Conservation (phyloP, 2,797 vertebrate genomes). For the Rhodeus uyekii region DNA sequence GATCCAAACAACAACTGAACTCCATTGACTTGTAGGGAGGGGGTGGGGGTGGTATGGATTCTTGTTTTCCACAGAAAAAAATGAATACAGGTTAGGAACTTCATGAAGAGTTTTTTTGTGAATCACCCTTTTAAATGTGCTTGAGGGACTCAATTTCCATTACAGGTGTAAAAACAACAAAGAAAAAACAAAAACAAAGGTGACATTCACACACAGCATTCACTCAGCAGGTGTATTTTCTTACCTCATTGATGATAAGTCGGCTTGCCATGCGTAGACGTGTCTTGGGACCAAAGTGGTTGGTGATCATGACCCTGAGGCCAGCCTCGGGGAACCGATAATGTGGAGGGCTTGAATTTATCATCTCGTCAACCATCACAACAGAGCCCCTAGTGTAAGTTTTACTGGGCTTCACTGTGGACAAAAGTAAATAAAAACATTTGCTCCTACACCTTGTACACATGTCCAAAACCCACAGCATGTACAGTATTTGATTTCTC, state of each 20-base stretch:
- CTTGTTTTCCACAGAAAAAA: not conserved
- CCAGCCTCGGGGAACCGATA: slow-evolving; percentile 94
- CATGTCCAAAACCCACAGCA: not conserved
- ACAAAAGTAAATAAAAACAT: slow-evolving; percentile 44
- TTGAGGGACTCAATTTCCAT: not conserved
- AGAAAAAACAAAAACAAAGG: too few relatives aligned
- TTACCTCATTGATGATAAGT: slow-evolving; percentile 96
- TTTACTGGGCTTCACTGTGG: slow-evolving; percentile 87
- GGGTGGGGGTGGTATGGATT: too few relatives aligned
- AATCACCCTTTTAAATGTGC: not conserved
- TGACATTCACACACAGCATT: too few relatives aligned
- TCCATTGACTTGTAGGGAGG: not conserved
- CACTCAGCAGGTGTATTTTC: slow-evolving; percentile 68
- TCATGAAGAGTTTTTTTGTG: not conserved
- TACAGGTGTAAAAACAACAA: not conserved
- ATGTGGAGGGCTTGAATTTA: slow-evolving; percentile 91
- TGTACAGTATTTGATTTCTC: not conserved
- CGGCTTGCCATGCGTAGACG: slow-evolving; percentile 96
- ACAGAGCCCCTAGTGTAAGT: slow-evolving; percentile 84
- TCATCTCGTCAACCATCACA: slow-evolving; percentile 98
- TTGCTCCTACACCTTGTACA: not conserved
- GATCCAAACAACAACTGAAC: not conserved
- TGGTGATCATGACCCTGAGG: slow-evolving; percentile 95
- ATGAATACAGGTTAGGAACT: not conserved
- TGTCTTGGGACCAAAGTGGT: slow-evolving; percentile 96